Percentiles rank a stretch among this genome's conserved stretches.
phyloP scores from a whole-genome alignment of 2,888 invertebrate species.

The Eupithecia dodoneata region DNA sequence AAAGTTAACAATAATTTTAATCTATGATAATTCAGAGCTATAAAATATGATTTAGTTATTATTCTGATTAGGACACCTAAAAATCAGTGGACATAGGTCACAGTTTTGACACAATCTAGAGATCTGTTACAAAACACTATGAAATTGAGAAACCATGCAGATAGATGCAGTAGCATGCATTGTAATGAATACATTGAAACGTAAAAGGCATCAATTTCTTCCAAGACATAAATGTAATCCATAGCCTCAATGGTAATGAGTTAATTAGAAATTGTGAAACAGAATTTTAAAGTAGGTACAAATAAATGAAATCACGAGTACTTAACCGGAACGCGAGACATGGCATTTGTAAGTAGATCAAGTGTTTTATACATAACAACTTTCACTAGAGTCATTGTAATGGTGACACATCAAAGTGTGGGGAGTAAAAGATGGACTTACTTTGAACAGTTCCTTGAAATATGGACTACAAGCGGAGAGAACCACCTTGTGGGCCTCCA shows the following conservation, averaged over 20 bases:
- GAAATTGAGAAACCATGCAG: conserved; percentile 54
- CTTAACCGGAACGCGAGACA: conserved; percentile 84
- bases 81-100: conserved; percentile 23
- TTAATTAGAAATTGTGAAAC: conserved; percentile 83
- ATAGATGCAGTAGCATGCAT: conserved; percentile 51
- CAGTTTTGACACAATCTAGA: conserved; percentile 44
- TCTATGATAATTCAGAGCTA: conserved; percentile 36
- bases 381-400: conserved; percentile 84
- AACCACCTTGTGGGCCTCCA: conserved; percentile 94
- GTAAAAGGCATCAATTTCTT: conserved; percentile 36
- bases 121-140: conserved; percentile 51
- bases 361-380: conserved; percentile 85
- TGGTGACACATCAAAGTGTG: conserved; percentile 84
- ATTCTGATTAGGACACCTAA: not conserved
- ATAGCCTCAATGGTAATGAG: conserved; percentile 74
- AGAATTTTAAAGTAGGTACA: conserved; percentile 82
- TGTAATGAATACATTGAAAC: conserved; percentile 55
- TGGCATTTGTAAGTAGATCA: conserved; percentile 85
- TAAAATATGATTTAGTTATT: conserved; percentile 19
- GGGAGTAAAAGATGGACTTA: conserved; percentile 85
- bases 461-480: conserved; percentile 94
- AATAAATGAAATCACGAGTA: conserved; percentile 84
- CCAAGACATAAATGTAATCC: conserved; percentile 59
- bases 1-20: conserved; percentile 42
- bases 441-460: conserved; percentile 94